A percentile compares a stretch with the other conserved stretches of the same genome.
Conservation (phyloP, 2,888 invertebrate genomes). For the Achlya flavicornis region DNA sequence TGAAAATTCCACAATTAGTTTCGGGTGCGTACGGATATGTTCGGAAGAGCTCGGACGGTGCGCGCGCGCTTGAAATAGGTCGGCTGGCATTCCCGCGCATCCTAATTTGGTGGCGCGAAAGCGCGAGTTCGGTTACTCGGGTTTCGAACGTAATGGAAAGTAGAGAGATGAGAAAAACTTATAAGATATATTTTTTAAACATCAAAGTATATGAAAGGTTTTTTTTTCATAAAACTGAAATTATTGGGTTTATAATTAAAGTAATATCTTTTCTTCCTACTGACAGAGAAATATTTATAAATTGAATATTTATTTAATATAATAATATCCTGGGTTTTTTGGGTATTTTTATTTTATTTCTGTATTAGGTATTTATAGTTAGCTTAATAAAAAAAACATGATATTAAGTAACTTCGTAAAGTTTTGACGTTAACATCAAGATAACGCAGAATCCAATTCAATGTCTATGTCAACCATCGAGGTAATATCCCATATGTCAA, state of each 20-base stretch:
- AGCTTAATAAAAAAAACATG: neutral
- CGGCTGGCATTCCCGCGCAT: slow-evolving; percentile 60
- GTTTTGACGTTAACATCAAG: neutral
- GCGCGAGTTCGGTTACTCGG: slow-evolving; percentile 64
- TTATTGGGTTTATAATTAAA: neutral
- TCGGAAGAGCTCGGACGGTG: slow-evolving; percentile 56
- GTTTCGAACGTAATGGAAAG: slow-evolving; percentile 49
- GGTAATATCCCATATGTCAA: too few species aligned
- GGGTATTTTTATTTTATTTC: neutral
- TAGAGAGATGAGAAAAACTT: slow-evolving; percentile 35
- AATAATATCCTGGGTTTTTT: too few species aligned
- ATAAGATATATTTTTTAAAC: slow-evolving; percentile 22
- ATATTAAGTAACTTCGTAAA: neutral
- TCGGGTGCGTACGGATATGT: slow-evolving; percentile 61
- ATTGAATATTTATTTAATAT: too few species aligned
- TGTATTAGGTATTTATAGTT: neutral
- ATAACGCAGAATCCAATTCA: slow-evolving; percentile 11
- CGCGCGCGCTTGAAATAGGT: slow-evolving; percentile 78
- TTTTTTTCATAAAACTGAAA: neutral
- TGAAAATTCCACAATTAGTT: slow-evolving; percentile 67
- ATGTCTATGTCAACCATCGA: slow-evolving; percentile 20
- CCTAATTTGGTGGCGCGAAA: slow-evolving; percentile 85
- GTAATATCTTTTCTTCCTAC: too few species aligned
- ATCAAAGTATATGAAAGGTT: neutral
- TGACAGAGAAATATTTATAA: too few species aligned